phyloP scores from a whole-genome alignment of 2,888 invertebrate species.

The Prosapia bicincta region DNA sequence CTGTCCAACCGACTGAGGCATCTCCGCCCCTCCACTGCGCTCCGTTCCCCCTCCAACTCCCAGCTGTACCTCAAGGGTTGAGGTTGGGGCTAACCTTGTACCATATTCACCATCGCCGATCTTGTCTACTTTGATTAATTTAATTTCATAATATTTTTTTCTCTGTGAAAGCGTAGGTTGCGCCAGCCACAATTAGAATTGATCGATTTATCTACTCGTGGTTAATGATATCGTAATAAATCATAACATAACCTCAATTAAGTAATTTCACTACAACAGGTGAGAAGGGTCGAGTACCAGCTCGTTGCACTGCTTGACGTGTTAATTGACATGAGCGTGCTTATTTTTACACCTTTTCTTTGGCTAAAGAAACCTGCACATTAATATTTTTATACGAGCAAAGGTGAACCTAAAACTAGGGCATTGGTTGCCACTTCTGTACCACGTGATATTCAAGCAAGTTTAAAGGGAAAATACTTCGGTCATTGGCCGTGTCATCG shows the following conservation, averaged over 20 bases:
- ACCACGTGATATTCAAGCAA: too few relatives aligned
- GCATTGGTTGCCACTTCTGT: too few relatives aligned
- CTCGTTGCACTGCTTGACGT: too few relatives aligned
- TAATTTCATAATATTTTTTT: not conserved
- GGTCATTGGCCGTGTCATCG: too few relatives aligned
- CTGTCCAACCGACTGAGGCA: not conserved
- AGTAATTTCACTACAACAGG: too few relatives aligned
- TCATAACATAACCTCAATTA: not conserved
- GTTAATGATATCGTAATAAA: not conserved
- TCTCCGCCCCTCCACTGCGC: not conserved
- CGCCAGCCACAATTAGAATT: not conserved
- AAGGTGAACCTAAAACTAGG: too few relatives aligned
- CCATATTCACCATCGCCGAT: not conserved
- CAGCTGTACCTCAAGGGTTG: not conserved
- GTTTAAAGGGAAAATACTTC: too few relatives aligned
- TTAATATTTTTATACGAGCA: too few relatives aligned
- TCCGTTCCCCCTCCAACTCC: not conserved
- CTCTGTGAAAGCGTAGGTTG: conserved; percentile 2
- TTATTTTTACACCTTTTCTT: too few relatives aligned
- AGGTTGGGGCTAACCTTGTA: not conserved
- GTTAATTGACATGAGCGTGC: too few relatives aligned
- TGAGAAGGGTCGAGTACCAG: too few relatives aligned
- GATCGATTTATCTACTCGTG: not conserved
- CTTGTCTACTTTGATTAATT: not conserved
- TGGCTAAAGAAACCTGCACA: too few relatives aligned